A percentile compares a stretch with the other conserved stretches of the same genome.
These are phyloP conservation scores for Dynastes grantii DNA, from an alignment of 2,888 invertebrate species.

Conservation along the genomic window DNA sequence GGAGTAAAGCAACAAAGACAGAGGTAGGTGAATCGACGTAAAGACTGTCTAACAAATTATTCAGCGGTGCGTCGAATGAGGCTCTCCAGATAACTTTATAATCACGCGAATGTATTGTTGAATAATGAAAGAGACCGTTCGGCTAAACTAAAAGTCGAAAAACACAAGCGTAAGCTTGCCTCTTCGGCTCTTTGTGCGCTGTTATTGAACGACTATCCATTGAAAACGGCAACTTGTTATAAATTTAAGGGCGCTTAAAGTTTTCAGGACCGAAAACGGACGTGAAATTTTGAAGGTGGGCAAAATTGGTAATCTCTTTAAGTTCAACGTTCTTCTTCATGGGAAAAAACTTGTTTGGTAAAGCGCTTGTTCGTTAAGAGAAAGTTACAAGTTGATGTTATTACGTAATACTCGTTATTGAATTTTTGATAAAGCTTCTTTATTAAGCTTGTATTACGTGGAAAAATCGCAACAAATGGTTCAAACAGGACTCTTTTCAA, in stretches of 20 bases:
- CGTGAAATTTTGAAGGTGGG: not conserved
- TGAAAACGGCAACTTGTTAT: slow-evolving; percentile 40
- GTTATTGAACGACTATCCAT: slow-evolving; percentile 29
- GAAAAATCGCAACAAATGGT: no score
- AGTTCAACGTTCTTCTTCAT: not conserved
- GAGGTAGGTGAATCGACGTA: not conserved
- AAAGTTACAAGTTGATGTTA: no score
- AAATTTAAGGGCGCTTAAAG: slow-evolving; percentile 30
- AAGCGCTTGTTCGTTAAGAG: no score
- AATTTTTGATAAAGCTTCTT: no score
- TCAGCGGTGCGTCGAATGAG: slow-evolving; percentile 27
- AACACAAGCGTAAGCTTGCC: slow-evolving; percentile 1
- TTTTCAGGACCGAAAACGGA: not conserved
- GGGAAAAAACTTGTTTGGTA: no score
- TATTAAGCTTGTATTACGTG: no score
- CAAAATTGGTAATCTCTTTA: not conserved
- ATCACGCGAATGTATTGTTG: slow-evolving; percentile 34
- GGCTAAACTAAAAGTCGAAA: slow-evolving; percentile 38
- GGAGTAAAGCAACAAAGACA: not conserved
- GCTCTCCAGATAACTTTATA: slow-evolving; percentile 42
- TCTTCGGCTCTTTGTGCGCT: no score
- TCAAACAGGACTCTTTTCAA: no score
- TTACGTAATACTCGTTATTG: no score
- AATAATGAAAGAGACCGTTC: slow-evolving; percentile 21
- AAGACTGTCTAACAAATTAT: slow-evolving; percentile 35